Evolutionary conservation across 2,888 invertebrate genomes (phyloP).

Genomic region (Xanthorhoe spadicearia): DNA sequence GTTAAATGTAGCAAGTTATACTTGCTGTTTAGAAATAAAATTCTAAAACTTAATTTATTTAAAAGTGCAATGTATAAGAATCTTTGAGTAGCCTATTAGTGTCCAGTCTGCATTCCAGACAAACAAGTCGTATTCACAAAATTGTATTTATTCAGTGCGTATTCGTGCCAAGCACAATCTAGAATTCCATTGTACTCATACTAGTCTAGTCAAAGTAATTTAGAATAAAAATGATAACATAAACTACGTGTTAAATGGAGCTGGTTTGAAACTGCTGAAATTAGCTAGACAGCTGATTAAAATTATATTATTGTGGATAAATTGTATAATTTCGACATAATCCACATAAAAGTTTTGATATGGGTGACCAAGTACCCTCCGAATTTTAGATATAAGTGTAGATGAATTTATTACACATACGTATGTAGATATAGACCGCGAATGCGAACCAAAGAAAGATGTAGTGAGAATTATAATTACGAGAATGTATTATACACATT

Average conservation of each 20-base stretch:
- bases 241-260: neutral
- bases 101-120: neutral
- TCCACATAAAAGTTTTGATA: slow-evolving; percentile 41
- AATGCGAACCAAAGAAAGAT: slow-evolving; percentile 68
- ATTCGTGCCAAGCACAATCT: slow-evolving; percentile 64
- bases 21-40: too few relatives aligned
- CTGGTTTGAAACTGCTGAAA: neutral
- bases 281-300: neutral
- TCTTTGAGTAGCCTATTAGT: neutral
- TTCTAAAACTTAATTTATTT: too few relatives aligned
- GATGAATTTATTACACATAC: slow-evolving; percentile 55
- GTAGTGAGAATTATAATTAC: slow-evolving; percentile 73
- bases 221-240: slow-evolving; percentile 32
- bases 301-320: neutral
- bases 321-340: neutral
- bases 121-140: slow-evolving; percentile 29
- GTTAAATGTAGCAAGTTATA: too few relatives aligned
- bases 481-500: slow-evolving; percentile 69
- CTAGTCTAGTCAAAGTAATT: slow-evolving; percentile 54
- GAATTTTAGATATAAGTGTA: slow-evolving; percentile 66
- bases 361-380: slow-evolving; percentile 69
- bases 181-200: slow-evolving; percentile 39
- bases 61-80: too few relatives aligned
- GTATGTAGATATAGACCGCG: slow-evolving; percentile 46
- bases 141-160: slow-evolving; percentile 33